Percentiles rank a stretch among this genome's conserved stretches.
phyloP scores from a whole-genome alignment of 30 jellyfish, hydroid and myxozoan genomes.

The Sanderia malayensis region DNA sequence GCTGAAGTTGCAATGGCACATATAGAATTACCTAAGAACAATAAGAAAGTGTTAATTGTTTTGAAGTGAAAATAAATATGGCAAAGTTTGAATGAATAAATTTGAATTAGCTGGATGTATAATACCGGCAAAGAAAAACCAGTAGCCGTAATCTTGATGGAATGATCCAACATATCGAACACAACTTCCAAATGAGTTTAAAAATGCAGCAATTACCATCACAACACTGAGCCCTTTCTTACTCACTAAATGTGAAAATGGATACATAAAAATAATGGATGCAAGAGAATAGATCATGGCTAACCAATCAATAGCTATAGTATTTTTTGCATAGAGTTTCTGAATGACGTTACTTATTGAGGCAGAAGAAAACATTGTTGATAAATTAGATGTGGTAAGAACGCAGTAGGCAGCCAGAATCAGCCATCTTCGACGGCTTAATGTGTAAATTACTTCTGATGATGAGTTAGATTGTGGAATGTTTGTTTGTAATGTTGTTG shows the following conservation, averaged over 20 bases:
- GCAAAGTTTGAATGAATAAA: not conserved
- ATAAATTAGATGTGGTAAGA: slow-evolving; percentile 52
- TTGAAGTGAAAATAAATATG: no score
- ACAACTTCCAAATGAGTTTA: slow-evolving; percentile 66
- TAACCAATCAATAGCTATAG: slow-evolving; percentile 64
- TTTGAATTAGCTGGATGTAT: not conserved
- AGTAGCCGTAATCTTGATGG: slow-evolving; percentile 37
- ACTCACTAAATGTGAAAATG: slow-evolving; percentile 57
- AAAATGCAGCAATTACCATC: slow-evolving; percentile 49
- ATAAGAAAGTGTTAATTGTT: not conserved
- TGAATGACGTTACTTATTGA: slow-evolving; percentile 73
- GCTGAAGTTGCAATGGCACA: slow-evolving; percentile 73
- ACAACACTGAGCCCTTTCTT: slow-evolving; percentile 54
- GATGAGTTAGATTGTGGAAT: no score
- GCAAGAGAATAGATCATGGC: slow-evolving; percentile 62
- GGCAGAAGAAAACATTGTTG: slow-evolving; percentile 70
- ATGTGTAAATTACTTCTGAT: no score
- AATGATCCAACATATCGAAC: slow-evolving; percentile 50
- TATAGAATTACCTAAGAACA: slow-evolving; percentile 34
- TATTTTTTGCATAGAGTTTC: slow-evolving; percentile 39
- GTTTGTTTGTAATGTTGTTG: no score
- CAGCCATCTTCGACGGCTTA: slow-evolving; percentile 62
- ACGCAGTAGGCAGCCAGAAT: slow-evolving; percentile 61
- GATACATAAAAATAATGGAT: slow-evolving; percentile 56
- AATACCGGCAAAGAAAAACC: slow-evolving; percentile 56